Evolutionary conservation across 2,113 vertebrate genomes (phyloP), one percentile per base, ranked within the genome.

Genomic region (Noturus placidus): DNA sequence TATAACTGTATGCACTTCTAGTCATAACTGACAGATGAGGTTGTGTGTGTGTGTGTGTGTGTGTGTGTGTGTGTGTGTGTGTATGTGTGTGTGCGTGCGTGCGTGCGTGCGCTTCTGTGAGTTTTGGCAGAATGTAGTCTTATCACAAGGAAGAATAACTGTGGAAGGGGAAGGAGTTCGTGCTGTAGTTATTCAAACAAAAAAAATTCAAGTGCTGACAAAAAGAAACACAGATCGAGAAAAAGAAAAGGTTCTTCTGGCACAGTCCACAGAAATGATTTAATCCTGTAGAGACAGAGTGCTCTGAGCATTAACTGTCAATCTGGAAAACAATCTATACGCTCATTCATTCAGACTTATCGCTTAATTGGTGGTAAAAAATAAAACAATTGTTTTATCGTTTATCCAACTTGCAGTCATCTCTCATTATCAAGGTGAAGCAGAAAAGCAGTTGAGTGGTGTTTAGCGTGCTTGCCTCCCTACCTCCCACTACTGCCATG

Each of bases 381-480:
- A 92, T 93, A 72, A 93, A 93, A 93, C 25, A 69, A 15, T 78
- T 79, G 85, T 82, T 56, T 70, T 1, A 72, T n/a, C 69, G 95
- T 95, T 95, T 94, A 95, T 94, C 92, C 92, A 95, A 22, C 33
- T 56, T 56, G 93, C 94, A 95, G 95, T 92, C 92, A 94, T 96
- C 96, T 96, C 95, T 97, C 95, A 96, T 95, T 94, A 92, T 90
- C 94, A 94, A 85, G 95, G 94, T 96, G 95, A 96, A 95, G 91
- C 90, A 94, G 93, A 94, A 93, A 94, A 96, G 95, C 95, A 95
- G 94, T 95, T 95, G 93, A 91, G 92, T 87, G 93, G 94, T 96
- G 95, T 97, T 96, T 96, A 96, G 96, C 95, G 95, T 96, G 59
- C 57, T 83, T 46, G n/a, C 69, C 81, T 92, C 93, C 92, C 93